phyloP scores from a whole-genome alignment of 2,888 invertebrate species.

The Drosophila neotestacea region DNA sequence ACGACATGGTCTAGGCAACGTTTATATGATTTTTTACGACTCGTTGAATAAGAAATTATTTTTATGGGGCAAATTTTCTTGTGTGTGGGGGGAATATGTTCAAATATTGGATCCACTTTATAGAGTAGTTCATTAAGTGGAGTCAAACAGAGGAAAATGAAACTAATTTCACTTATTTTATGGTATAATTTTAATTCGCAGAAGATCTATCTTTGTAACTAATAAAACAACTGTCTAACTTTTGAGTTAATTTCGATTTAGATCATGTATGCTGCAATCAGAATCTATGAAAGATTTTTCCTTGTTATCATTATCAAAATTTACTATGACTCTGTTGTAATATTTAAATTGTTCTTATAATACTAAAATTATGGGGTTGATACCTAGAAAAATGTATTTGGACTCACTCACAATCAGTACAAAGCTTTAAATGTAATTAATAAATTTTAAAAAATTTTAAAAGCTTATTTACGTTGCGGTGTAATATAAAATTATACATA shows the following conservation, averaged over 20 bases:
- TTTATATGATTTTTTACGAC: constrained; percentile 64
- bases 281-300: too few species aligned
- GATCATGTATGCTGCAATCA: neutral
- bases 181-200: neutral
- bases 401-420: too few species aligned
- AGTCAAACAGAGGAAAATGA: neutral
- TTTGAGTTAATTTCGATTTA: neutral
- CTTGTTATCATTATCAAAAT: too few species aligned
- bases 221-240: too few species aligned
- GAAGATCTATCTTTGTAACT: neutral
- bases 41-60: constrained; percentile 57
- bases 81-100: neutral
- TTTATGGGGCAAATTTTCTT: constrained; percentile 14
- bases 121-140: constrained; percentile 2
- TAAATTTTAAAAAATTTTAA: too few species aligned
- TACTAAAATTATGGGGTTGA: too few species aligned
- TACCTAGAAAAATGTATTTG: too few species aligned
- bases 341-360: too few species aligned
- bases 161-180: constrained; percentile 1
- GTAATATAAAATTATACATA: too few species aligned
- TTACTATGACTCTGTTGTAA: too few species aligned
- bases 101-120: neutral
- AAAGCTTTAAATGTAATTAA: too few species aligned
- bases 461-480: too few species aligned
- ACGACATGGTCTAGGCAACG: constrained; percentile 41